Evolutionary conservation across 2,113 vertebrate species (phyloP), one percentile per base, ranked within the genome.

Genomic region (Balaeniceps rex): DNA sequence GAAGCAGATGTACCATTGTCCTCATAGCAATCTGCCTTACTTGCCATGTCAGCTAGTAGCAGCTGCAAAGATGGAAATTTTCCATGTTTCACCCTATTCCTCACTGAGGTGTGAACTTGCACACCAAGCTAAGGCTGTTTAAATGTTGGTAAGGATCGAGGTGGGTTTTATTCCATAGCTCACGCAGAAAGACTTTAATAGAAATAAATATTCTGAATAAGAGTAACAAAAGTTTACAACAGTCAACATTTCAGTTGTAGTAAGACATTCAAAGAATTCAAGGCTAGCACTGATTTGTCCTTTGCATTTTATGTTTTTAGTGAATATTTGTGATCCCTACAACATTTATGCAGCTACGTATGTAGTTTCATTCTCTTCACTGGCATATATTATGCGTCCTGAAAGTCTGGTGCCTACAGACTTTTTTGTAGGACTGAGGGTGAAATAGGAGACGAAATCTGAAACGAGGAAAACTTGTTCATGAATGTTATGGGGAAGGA

Each of bases 61-160:
- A 96, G 93, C 94, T 96, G 95, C 84, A 94, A 87, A 82, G 54
- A 90, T 90, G 94, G 95, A 91, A 90, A 54, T 61, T 77, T 89
- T 92, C 86, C 83, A 70, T 52, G 29, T 93, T 96, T 96, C 89
- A 76, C 74, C 26, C 72, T 60, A 0, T 57, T 95, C 75, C 70
- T 93, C 70, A 65, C 40, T 33, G 84, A 90, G 25, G 65, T 93
- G 78, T 88, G 84, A 87, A 74, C 40, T 54, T 90, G 49, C 28
- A 54, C 36, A 61, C 17, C 26, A 79, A 83, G 33, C 22, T 70
- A 66, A 66, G 9, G 12, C 40, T 77, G 26, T 36, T 69, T 44
- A 86, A 83, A 83, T 47, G 9, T 54, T 66, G 36, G 12, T 29
- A 86, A 64, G 2, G 4, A 21, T 25, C 74, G 23, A 16, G 13